These are phyloP conservation scores for Caracal caracal DNA, from an alignment of 2,113 vertebrate genomes.

Conservation along the genomic window DNA sequence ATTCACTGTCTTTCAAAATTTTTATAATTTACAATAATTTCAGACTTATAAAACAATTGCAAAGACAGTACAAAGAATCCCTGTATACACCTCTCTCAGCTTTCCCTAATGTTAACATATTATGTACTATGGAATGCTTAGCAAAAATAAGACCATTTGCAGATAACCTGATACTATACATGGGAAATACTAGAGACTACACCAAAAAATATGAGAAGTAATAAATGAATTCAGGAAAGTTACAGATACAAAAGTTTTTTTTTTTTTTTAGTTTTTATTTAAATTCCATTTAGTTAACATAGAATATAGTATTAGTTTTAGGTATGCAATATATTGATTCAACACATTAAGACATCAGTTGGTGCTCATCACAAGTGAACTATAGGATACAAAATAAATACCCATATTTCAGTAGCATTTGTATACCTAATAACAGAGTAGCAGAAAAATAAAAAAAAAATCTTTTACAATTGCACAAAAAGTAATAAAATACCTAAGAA, in stretches of 20 bases:
- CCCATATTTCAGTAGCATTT: not conserved
- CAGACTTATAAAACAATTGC: not conserved
- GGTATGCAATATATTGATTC: not conserved
- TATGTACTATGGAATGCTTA: not conserved
- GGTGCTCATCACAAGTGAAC: not conserved
- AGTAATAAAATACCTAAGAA: not conserved
- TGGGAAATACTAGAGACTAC: not conserved
- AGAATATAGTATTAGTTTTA: not conserved
- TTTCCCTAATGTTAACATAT: not conserved
- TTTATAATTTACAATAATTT: not conserved
- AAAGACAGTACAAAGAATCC: not conserved
- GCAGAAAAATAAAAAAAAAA: not conserved
- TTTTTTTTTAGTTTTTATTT: not conserved
- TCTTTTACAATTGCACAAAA: not conserved
- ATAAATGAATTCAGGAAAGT: not conserved
- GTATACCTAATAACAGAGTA: not conserved
- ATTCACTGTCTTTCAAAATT: not conserved
- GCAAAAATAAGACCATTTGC: not conserved
- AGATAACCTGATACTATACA: not conserved
- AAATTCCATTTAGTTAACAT: not conserved
- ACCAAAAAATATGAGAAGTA: not conserved
- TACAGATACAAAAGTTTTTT: not conserved
- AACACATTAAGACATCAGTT: not conserved
- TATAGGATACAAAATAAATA: not conserved
- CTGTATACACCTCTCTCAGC: accelerated